Percentiles rank a stretch among this genome's conserved stretches.
Evolutionary conservation across 2,113 vertebrate genomes (phyloP).

Genomic region (Gymnobelideus leadbeateri): DNA sequence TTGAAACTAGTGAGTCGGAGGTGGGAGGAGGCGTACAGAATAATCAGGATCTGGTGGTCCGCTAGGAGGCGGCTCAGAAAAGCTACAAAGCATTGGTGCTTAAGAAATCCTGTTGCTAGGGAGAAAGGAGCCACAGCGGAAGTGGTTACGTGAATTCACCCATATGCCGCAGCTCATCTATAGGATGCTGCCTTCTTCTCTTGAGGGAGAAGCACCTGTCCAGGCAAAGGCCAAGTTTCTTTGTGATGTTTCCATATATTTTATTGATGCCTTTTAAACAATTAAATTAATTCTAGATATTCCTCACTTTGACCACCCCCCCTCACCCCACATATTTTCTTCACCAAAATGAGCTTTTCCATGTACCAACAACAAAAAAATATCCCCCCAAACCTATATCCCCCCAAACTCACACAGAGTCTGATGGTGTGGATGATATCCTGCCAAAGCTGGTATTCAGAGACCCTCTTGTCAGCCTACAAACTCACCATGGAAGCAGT

Average conservation of each 20-base stretch:
- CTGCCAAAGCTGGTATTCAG: not conserved
- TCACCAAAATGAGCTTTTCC: not conserved
- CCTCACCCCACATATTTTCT: not conserved
- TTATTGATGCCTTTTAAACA: not conserved
- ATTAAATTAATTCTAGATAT: not conserved
- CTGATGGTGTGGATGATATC: not conserved
- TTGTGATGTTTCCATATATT: not conserved
- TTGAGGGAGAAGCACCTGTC: not conserved
- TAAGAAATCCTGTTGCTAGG: not conserved
- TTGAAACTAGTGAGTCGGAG: constrained; percentile 22
- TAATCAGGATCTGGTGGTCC: constrained; percentile 14
- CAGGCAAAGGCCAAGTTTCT: not conserved
- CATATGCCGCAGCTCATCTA: not conserved
- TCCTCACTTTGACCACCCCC: not conserved
- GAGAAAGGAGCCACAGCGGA: not conserved
- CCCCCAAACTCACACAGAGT: not conserved
- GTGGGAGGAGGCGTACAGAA: not conserved
- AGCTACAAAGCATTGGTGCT: not conserved
- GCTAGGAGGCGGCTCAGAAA: constrained; percentile 32
- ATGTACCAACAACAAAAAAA: not conserved
- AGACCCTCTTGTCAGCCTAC: not conserved
- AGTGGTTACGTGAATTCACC: not conserved
- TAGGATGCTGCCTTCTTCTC: not conserved
- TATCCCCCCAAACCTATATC: not conserved
- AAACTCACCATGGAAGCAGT: not conserved